Evolutionary conservation across 2,797 vertebrate species (phyloP).

Genomic region (Columba guinea): DNA sequence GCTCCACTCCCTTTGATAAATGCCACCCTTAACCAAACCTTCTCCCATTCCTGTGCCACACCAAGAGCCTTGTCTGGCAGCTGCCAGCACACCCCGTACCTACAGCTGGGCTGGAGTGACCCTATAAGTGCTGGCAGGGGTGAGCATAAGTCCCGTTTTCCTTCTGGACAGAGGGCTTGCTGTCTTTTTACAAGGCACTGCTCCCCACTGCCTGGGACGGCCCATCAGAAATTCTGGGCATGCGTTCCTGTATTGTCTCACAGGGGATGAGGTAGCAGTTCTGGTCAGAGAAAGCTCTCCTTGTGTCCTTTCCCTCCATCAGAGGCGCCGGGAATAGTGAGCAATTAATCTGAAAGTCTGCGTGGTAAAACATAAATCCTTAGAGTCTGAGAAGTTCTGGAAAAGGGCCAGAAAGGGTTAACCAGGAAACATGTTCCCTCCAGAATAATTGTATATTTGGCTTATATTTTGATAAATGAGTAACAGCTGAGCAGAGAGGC

Average conservation of each 20-base stretch:
- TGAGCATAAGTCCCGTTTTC: rapidly evolving
- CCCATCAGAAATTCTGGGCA: neutral
- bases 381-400: neutral
- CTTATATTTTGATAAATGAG: conserved; percentile 54
- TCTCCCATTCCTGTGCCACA: neutral
- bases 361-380: neutral
- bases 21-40: neutral
- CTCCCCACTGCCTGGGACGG: neutral
- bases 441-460: conserved; percentile 30
- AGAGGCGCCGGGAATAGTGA: neutral
- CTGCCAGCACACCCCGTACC: neutral
- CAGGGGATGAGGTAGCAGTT: neutral
- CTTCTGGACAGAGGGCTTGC: neutral
- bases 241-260: neutral
- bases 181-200: neutral
- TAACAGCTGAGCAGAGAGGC: conserved; percentile 58
- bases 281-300: neutral
- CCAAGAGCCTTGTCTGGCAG: neutral
- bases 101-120: too few species aligned
- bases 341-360: neutral
- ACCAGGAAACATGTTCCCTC: conserved; percentile 15
- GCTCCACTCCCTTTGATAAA: rapidly evolving
- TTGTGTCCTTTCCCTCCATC: neutral
- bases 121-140: neutral
- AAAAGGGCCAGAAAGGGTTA: conserved; percentile 14